Percentiles rank a stretch among this genome's conserved stretches.
These are phyloP conservation scores for Miichthys miiuy DNA, from an alignment of 2,797 vertebrate species.

Conservation along the genomic window DNA sequence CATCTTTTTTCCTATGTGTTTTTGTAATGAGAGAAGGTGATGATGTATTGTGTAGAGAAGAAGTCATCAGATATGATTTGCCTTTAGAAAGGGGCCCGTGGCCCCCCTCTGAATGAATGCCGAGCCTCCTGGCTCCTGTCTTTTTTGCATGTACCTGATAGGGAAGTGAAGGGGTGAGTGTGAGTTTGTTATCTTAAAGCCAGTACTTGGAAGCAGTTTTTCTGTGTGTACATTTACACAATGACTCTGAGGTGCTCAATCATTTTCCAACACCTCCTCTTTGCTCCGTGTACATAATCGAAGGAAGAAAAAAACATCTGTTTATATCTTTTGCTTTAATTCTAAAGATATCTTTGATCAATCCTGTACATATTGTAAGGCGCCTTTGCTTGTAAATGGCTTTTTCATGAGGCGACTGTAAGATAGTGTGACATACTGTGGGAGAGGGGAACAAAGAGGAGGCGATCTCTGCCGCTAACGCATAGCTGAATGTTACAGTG, in stretches of 20 bases:
- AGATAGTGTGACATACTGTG: slow-evolving; percentile 67
- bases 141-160: slow-evolving; percentile 74
- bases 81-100: slow-evolving; percentile 61
- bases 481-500: slow-evolving; percentile 75
- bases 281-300: slow-evolving; percentile 75
- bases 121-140: slow-evolving; percentile 37
- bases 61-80: slow-evolving; percentile 67
- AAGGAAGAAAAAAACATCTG: slow-evolving; percentile 50
- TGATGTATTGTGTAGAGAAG: slow-evolving; percentile 55
- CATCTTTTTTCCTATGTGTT: slow-evolving; percentile 52
- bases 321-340: slow-evolving; percentile 67
- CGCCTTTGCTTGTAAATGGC: slow-evolving; percentile 76
- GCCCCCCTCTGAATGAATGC: slow-evolving; percentile 63
- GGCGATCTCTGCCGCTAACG: slow-evolving; percentile 62
- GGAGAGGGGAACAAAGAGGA: slow-evolving; percentile 40
- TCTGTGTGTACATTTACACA: slow-evolving; percentile 56
- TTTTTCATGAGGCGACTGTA: slow-evolving; percentile 63
- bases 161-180: slow-evolving; percentile 54
- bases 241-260: slow-evolving; percentile 69
- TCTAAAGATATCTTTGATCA: slow-evolving; percentile 48
- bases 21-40: slow-evolving; percentile 35
- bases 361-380: slow-evolving; percentile 73
- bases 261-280: slow-evolving; percentile 56
- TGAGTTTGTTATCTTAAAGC: slow-evolving; percentile 53
- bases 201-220: slow-evolving; percentile 58